These are phyloP conservation scores for Calliopsis andreniformis DNA, from an alignment of 1,140 invertebrate genomes.

Conservation along the genomic window DNA sequence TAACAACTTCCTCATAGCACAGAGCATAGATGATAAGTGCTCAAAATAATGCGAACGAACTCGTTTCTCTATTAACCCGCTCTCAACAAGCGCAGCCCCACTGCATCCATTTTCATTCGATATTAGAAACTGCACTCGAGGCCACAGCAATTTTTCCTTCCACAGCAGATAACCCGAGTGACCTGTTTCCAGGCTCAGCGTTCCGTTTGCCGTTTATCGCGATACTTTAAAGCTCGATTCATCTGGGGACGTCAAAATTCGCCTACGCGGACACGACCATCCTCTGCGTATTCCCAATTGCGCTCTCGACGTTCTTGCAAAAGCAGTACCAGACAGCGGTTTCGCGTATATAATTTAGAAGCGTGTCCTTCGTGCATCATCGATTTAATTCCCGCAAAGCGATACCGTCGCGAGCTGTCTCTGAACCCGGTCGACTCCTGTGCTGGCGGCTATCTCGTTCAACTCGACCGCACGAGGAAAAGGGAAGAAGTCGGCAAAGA, in stretches of 20 bases:
- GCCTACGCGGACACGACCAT: conserved; percentile 21
- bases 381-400: conserved; percentile 39
- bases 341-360: conserved; percentile 46
- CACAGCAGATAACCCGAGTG: not conserved
- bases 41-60: no score
- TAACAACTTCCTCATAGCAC: no score
- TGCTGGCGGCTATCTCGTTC: conserved; percentile 51
- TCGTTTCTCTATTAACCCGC: no score
- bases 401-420: conserved; percentile 49
- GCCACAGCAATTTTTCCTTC: not conserved
- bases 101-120: not conserved
- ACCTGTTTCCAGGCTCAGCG: conserved; percentile 1
- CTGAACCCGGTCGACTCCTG: conserved; percentile 21
- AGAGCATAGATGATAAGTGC: no score
- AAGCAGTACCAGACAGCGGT: conserved; percentile 9
- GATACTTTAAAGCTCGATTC: conserved; percentile 27
- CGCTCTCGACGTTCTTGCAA: not conserved
- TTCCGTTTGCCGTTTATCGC: conserved; percentile 20
- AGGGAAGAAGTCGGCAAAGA: conserved; percentile 57
- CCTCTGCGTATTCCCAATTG: not conserved
- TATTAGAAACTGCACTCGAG: not conserved
- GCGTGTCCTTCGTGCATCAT: conserved; percentile 34
- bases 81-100: no score
- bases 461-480: conserved; percentile 30
- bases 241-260: conserved; percentile 44